Percentiles rank a stretch among this genome's conserved stretches.
Conservation (phyloP, 2,888 invertebrate genomes). For the Galeopsomyia nigrocyanea region DNA sequence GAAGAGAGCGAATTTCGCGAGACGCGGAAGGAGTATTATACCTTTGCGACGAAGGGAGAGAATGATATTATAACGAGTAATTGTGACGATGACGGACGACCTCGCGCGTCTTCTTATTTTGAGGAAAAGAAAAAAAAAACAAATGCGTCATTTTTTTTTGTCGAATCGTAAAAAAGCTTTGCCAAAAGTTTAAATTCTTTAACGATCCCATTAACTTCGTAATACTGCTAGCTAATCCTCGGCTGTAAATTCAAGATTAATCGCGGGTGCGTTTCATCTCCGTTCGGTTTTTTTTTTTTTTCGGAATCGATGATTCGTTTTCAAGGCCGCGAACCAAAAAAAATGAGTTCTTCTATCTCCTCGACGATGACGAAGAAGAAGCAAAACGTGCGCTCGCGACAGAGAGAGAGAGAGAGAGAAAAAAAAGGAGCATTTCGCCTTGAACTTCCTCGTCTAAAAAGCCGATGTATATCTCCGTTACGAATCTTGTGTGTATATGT, state of each 20-base stretch:
- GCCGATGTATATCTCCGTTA: no score
- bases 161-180: no score
- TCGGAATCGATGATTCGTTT: conserved; percentile 9
- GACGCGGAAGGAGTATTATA: conserved; percentile 38
- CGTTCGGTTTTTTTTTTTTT: no score
- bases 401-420: conserved; percentile 31
- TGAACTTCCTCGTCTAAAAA: conserved; percentile 19
- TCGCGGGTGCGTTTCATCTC: neutral
- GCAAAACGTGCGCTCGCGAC: neutral
- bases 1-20: conserved; percentile 44
- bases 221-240: no score
- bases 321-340: neutral
- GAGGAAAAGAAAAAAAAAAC: no score
- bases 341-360: no score
- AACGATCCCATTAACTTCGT: no score
- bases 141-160: no score
- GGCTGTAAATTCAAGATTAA: neutral
- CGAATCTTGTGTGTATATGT: no score
- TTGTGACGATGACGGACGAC: no score
- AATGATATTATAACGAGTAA: conserved; percentile 2
- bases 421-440: conserved; percentile 1
- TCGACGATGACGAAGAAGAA: neutral
- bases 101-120: no score
- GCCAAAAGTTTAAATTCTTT: no score
- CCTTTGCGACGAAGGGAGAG: neutral